Evolutionary conservation across 2,113 vertebrate species (phyloP).

Genomic region (Bothrops jararaca): DNA sequence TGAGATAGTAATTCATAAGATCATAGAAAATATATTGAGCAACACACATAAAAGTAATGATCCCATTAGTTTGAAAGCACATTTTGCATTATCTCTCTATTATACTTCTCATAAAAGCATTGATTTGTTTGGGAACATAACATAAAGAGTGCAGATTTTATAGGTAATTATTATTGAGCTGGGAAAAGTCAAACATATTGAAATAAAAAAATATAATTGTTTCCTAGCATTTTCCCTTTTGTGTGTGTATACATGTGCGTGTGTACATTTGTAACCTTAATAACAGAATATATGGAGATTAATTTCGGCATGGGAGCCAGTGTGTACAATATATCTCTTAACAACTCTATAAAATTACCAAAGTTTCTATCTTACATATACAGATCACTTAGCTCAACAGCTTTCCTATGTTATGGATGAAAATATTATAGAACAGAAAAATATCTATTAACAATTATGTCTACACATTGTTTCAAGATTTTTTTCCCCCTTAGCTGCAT

Average conservation of each 20-base stretch:
- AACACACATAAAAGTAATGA: not conserved
- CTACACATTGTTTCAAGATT: not conserved
- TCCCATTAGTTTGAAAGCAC: not conserved
- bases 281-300: constrained; percentile 61
- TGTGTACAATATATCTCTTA: constrained; percentile 45
- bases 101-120: constrained; percentile 25
- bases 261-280: constrained; percentile 21
- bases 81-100: not conserved
- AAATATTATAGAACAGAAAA: not conserved
- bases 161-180: constrained; percentile 42
- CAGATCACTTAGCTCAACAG: constrained; percentile 38
- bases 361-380: constrained; percentile 49
- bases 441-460: not conserved
- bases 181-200: constrained; percentile 31
- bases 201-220: constrained; percentile 45
- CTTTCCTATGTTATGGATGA: constrained; percentile 28
- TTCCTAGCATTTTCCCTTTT: constrained; percentile 30
- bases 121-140: constrained; percentile 23
- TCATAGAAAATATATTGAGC: not conserved
- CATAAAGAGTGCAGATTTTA: constrained; percentile 21
- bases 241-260: not conserved
- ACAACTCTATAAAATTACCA: constrained; percentile 56
- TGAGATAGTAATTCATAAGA: not conserved
- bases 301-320: constrained; percentile 60
- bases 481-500: not conserved